Base-by-base conservation (phyloP, 2,113 vertebrate genomes). In the Numida meleagris region DNA sequence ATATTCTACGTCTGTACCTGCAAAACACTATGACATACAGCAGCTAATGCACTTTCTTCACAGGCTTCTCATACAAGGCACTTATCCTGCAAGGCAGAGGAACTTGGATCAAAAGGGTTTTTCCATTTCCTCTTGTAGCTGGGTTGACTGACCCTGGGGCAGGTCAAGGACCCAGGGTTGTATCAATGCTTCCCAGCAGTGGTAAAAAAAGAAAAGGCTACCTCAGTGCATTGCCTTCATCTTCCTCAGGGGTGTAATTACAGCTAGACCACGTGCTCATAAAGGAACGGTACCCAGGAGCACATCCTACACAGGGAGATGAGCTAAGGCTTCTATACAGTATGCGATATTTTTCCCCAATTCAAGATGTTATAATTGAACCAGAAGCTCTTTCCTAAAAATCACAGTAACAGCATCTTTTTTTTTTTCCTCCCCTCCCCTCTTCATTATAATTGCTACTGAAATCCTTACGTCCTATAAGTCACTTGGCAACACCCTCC, bases 401-500 rank as follows among this genome's bases (percentile, higher is more conserved):
- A 62, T 25, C 53, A 29, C 27, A 61, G n/a, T 33, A 87, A 48
- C 7, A 72, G 33, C 14, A 43, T 7, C 5, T 33, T 42, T n/a
- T 50, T 29, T 36, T 31, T 14, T 21, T 17, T 8, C 8, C 16
- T n/a, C 55, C 33, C 33, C 31, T 45, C 43, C 21, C 12, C 31
- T 79, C 62, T 46, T 21, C 4, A 72, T 71, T 92, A 71, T 75
- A 82, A 88, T 70, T 82, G 62, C 62, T 79, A 61, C 48, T 33
- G 48, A 85, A 93, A 93, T 65, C 65, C 53, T 70, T 76, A 45
- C 5, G 61, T n/a, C 43, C 4, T 50, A 10, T 63, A 83, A 71
- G 78, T 57, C 38, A 17, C 88, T 89, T 82, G 74, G 51, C 89
- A 95, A 84, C 74, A 72, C 31, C 36, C 51, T 90, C 27, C 48